Evolutionary conservation across 2,888 invertebrate genomes (phyloP), one percentile per base, ranked within the genome.

Genomic region (Liodrosophila aerea): DNA sequence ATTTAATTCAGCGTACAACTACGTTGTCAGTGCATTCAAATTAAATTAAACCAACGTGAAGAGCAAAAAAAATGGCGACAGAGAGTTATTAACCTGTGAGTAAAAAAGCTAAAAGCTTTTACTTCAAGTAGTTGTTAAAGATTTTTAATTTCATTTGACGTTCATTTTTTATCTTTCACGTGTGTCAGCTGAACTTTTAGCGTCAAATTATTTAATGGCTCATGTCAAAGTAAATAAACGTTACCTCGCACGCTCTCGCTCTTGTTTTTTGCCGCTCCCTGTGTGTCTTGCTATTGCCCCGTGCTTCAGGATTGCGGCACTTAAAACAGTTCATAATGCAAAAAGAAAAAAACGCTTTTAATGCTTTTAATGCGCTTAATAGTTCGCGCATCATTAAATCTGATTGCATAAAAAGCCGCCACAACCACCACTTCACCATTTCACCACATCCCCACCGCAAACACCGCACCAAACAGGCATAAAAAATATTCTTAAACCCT

Each of bases 371-470:
- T 71, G 63, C 65, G 66, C 68, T 85, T 81, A 83, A 81, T 83
- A 85, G 81, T 76, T 83, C 63, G 74, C 72, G 74, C 76, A 65
- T 83, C 85, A 85, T 81, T 81, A 83, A 81, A 67, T 85, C 71
- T 68, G 64, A 73, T 73, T 76, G 73, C 68, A 76, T 45, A 47
- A 66, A 71, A 58, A 56, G 31, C 45, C 39, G 16, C 27, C 34
- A 33, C 56, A n/a, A 3, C 43, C 43, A 34, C 16, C 36, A 3
- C 39, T 16, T 7, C 15, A 29, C n/a, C 12, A 7, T 15, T 16
- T 29, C n/a, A 18, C 29, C 37, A 12, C 16, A n/a, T 13, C 4
- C 4, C 15, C n/a, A 13, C 16, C n/a, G 5, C 16, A 7, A 4
- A 18, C 34, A 44, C n/a, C 44, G 16, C 52, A 29, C 30, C n/a